phyloP scores from a whole-genome alignment of 2,113 vertebrate genomes.

The Seriola rivoliana region DNA sequence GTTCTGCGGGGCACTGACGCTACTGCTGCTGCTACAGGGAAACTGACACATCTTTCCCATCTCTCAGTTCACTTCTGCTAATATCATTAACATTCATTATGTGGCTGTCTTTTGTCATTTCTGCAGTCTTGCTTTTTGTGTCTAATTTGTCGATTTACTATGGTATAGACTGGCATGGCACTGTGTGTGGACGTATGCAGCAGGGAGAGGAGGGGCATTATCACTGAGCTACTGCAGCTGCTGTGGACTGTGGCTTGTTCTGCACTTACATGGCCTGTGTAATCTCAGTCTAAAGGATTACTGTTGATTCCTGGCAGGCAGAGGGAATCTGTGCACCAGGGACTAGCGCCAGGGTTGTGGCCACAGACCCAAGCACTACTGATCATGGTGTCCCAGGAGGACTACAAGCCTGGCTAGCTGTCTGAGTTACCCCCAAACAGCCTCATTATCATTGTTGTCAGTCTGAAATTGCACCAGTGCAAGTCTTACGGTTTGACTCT shows the following conservation, averaged over 20 bases:
- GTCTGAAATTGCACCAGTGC: slow-evolving; percentile 38
- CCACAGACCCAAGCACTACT: slow-evolving; percentile 68
- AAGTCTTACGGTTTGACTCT: slow-evolving; percentile 35
- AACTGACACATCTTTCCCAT: slow-evolving; percentile 24
- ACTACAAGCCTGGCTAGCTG: slow-evolving; percentile 39
- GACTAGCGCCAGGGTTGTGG: slow-evolving; percentile 74
- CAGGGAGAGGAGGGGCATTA: slow-evolving; percentile 38
- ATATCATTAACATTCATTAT: background rate
- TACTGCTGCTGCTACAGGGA: slow-evolving; percentile 27
- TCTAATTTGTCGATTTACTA: slow-evolving; percentile 5
- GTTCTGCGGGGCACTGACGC: slow-evolving; percentile 15
- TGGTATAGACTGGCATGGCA: background rate
- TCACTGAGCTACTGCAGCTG: slow-evolving; percentile 65
- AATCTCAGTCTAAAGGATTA: slow-evolving; percentile 86
- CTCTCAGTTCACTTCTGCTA: slow-evolving; percentile 12
- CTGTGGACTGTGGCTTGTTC: slow-evolving; percentile 70
- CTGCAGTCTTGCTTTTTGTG: background rate
- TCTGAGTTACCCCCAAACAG: slow-evolving; percentile 49
- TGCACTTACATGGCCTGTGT: slow-evolving; percentile 79
- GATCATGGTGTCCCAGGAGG: slow-evolving; percentile 69
- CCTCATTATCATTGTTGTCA: slow-evolving; percentile 50
- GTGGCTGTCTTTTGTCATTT: slow-evolving; percentile 2
- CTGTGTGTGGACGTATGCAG: slow-evolving; percentile 44
- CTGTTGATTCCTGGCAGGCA: slow-evolving; percentile 80
- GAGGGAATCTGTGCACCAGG: slow-evolving; percentile 77